Conservation (phyloP, 2,113 vertebrate genomes). For the Smithornis capensis region DNA sequence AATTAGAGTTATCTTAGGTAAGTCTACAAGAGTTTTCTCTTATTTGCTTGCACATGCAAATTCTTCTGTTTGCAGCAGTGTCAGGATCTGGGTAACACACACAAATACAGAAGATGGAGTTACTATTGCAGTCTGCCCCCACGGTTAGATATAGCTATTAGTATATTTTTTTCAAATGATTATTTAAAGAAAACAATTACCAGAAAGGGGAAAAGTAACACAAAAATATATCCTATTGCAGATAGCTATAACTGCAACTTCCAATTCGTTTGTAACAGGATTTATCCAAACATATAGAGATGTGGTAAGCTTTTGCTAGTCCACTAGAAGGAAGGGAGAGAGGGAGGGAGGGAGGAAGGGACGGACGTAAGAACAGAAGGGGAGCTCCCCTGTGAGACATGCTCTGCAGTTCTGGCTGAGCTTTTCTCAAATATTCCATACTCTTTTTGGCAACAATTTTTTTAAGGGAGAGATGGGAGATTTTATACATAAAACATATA, state of each 20-base stretch:
- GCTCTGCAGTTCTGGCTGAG: not conserved
- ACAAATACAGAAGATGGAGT: not conserved
- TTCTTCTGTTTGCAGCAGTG: not conserved
- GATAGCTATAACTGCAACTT: not conserved
- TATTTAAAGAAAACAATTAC: not conserved
- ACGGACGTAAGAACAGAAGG: not conserved
- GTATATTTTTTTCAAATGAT: not conserved
- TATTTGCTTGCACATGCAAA: not conserved
- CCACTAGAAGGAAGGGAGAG: not conserved
- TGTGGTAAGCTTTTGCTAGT: not conserved
- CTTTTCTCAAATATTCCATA: not conserved
- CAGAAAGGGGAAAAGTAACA: not conserved
- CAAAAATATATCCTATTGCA: not conserved
- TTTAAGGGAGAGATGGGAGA: not conserved
- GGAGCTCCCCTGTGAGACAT: not conserved
- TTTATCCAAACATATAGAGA: not conserved
- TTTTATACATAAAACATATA: not conserved
- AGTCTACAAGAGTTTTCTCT: not conserved
- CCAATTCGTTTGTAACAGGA: not conserved
- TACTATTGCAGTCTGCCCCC: not conserved
- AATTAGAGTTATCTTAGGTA: not conserved
- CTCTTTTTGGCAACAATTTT: not conserved
- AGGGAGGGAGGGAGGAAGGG: not conserved
- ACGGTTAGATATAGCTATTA: not conserved
- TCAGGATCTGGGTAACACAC: not conserved